Evolutionary conservation across 2,113 vertebrate species (phyloP), one percentile per base, ranked within the genome.

Genomic region (Glareola pratincola): DNA sequence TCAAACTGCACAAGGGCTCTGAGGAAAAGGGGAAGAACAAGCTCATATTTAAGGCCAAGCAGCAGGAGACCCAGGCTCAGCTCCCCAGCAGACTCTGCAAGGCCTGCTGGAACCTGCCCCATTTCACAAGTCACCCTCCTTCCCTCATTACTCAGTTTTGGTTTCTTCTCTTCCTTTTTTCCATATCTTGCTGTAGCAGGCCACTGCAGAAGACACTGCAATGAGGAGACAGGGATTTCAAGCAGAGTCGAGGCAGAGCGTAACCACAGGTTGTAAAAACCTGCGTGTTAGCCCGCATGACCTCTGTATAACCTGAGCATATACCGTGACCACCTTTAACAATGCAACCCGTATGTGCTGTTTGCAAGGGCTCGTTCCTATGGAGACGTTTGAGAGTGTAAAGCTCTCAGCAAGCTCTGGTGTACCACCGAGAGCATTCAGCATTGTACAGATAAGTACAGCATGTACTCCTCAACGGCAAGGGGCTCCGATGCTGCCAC

Each of bases 221-320:
- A 45, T 0, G 1, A 67, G 43, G 78, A 66, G 66, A 67, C 3
- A 12, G 22, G 48, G 30, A 41, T 48, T 88, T 79, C 71, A 67
- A 63, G n/a, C 26, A 54, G 68, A 74, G 48, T 4, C 0, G 2
- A 77, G 59, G 60, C 54, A 71, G 41, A 85, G 36, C 2, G 1
- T n/a, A 78, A 85, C 14, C 48, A 34, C 57, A 43, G 67, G 60
- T 15, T 59, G 71, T 24, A 72, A 53, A 92, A 78, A 26, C 57
- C 73, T 12, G 27, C 8, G 8, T 0, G 2, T 3, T 12, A 62
- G 47, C 71, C 74, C 34, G 15, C 36, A 24, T 0, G 5, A n/a
- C 43, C 71, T 54, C 76, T 24, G 11, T 10, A 63, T 51, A 75
- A 85, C 51, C 56, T 8, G n/a, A 94, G 88, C 90, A 51, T 53